phyloP scores from a whole-genome alignment of 2,113 vertebrate genomes.

The Rhombomys opimus region DNA sequence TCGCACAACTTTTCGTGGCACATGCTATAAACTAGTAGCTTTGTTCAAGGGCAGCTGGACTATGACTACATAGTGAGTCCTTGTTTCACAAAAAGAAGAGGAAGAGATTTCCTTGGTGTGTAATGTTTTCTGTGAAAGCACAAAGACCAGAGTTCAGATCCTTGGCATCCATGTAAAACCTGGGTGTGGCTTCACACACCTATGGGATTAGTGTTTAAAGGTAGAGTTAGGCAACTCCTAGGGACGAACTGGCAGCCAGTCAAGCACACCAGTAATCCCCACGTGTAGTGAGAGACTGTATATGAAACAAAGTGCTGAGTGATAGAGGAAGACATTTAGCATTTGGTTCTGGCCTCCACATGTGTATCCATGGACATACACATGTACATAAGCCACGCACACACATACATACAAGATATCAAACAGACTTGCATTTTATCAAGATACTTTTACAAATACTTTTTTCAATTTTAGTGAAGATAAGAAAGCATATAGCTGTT shows the following conservation, averaged over 20 bases:
- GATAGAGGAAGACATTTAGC: neutral
- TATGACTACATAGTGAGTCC: neutral
- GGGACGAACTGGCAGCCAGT: neutral
- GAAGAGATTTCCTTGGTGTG: neutral
- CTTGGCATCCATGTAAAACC: neutral
- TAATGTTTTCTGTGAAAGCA: neutral
- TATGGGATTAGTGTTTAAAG: too few relatives aligned
- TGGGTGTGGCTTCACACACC: neutral
- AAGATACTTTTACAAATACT: neutral
- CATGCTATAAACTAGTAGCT: neutral
- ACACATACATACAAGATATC: neutral
- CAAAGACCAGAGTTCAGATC: neutral
- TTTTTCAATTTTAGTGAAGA: neutral
- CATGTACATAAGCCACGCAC: neutral
- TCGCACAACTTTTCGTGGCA: neutral
- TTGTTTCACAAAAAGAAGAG: neutral
- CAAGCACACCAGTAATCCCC: neutral
- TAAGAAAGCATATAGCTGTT: neutral
- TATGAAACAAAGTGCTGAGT: neutral
- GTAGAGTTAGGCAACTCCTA: neutral
- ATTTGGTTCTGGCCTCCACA: neutral
- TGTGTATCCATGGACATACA: neutral
- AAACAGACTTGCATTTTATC: neutral
- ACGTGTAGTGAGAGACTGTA: neutral
- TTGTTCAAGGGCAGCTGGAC: neutral